Conservation (phyloP, 2,888 invertebrate genomes). For the Drosophila lutescens region DNA sequence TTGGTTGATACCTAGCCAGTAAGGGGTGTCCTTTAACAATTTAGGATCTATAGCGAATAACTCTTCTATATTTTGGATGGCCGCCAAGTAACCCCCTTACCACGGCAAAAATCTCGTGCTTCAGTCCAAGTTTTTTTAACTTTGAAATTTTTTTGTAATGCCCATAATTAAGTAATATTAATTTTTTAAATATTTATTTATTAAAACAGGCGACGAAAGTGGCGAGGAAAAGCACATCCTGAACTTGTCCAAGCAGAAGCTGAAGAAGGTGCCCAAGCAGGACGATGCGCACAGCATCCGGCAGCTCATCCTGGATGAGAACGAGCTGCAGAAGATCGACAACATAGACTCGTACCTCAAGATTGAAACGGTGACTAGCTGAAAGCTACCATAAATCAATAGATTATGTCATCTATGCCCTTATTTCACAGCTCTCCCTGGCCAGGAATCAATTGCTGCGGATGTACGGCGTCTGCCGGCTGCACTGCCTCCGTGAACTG, state of each 20-base stretch:
- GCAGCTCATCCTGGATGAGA: slow-evolving; percentile 92
- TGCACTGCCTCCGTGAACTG: slow-evolving; percentile 91
- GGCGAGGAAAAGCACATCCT: slow-evolving; percentile 85
- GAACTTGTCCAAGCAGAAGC: slow-evolving; percentile 91
- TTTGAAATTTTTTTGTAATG: too few species aligned
- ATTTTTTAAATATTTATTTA: too few species aligned
- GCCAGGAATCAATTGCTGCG: slow-evolving; percentile 93
- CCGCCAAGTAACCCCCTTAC: too few species aligned
- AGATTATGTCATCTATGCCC: too few species aligned
- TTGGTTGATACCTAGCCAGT: too few species aligned
- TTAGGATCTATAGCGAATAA: too few species aligned
- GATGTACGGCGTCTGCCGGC: slow-evolving; percentile 93
- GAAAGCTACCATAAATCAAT: neutral
- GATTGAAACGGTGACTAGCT: slow-evolving; percentile 88
- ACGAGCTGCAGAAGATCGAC: slow-evolving; percentile 94
- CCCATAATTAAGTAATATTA: too few species aligned
- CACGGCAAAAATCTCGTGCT: too few species aligned
- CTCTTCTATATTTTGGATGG: too few species aligned
- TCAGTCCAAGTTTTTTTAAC: too few species aligned
- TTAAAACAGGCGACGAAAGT: slow-evolving; percentile 78
- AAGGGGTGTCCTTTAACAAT: too few species aligned
- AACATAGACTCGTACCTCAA: slow-evolving; percentile 92
- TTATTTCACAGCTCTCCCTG: slow-evolving; percentile 89
- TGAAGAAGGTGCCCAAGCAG: slow-evolving; percentile 91
- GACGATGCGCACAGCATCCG: slow-evolving; percentile 89